Percentiles rank a stretch among this genome's conserved stretches.
These are phyloP conservation scores for Acropora yongei DNA, from an alignment of 64 coral and sea anemone genomes.

Conservation along the genomic window DNA sequence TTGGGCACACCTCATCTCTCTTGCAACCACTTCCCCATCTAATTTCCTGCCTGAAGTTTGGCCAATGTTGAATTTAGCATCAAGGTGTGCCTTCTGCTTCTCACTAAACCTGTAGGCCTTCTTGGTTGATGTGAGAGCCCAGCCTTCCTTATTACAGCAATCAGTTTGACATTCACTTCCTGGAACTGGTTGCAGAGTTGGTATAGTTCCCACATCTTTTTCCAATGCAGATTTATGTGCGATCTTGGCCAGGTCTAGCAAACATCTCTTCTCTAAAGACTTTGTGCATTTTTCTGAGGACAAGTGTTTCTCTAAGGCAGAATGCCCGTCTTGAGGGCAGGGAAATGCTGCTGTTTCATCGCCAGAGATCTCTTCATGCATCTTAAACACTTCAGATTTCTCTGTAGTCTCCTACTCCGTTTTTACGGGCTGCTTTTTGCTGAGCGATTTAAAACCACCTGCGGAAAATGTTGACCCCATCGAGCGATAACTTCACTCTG, in stretches of 20 bases:
- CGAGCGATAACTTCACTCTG: background rate
- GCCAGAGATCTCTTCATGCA: background rate
- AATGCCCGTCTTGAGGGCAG: constrained; percentile 50
- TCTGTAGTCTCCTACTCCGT: constrained; percentile 15
- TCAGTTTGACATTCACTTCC: background rate
- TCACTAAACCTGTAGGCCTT: constrained; percentile 59
- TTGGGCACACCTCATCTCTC: constrained; percentile 58
- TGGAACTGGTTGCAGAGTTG: constrained; percentile 33
- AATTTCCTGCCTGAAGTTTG: constrained; percentile 54
- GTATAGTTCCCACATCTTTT: constrained; percentile 48
- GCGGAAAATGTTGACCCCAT: background rate
- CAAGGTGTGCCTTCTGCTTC: constrained; percentile 46
- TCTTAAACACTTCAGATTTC: background rate
- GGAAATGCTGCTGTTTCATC: background rate
- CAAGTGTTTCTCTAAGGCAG: constrained; percentile 28
- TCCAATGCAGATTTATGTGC: constrained; percentile 35
- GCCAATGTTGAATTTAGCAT: constrained; percentile 43
- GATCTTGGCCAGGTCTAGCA: constrained; percentile 50
- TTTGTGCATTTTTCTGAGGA: constrained; percentile 19
- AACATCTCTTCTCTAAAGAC: constrained; percentile 45
- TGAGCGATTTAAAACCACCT: background rate
- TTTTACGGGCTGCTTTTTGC: constrained; percentile 6
- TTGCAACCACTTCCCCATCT: constrained; percentile 38
- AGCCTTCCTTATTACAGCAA: constrained; percentile 7
- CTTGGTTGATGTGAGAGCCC: constrained; percentile 40